Conservation (phyloP, 2,797 vertebrate species). For the Gobionotothen gibberifrons region DNA sequence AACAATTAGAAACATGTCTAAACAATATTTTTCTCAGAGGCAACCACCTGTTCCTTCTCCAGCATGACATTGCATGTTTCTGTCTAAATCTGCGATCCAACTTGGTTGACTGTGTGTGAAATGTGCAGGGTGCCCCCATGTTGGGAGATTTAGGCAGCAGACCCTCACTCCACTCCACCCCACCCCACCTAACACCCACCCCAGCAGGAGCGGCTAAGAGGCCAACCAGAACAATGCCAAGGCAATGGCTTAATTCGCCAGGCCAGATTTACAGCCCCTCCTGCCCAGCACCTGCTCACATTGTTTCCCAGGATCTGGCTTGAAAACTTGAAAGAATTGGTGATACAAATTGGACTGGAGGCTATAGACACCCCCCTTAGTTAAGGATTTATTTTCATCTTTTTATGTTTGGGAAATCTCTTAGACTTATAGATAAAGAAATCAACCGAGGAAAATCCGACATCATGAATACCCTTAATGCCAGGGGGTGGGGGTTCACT, state of each 20-base stretch:
- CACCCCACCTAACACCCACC: constrained; percentile 46
- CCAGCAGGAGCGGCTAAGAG: constrained; percentile 71
- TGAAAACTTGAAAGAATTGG: constrained; percentile 60
- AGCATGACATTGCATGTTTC: not conserved
- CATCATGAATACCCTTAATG: constrained; percentile 49
- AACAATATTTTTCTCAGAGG: not conserved
- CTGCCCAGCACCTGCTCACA: constrained; percentile 77
- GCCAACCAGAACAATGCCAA: constrained; percentile 75
- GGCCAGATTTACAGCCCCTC: constrained; percentile 80
- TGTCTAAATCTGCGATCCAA: constrained; percentile 28
- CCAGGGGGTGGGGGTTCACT: constrained; percentile 9
- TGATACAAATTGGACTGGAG: constrained; percentile 62
- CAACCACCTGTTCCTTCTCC: not conserved
- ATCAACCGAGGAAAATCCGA: constrained; percentile 60
- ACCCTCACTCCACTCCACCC: constrained; percentile 28
- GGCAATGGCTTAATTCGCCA: constrained; percentile 78
- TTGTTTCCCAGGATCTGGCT: constrained; percentile 77
- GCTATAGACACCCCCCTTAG: constrained; percentile 20
- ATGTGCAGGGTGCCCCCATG: constrained; percentile 54
- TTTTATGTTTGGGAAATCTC: constrained; percentile 65
- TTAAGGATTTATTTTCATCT: constrained; percentile 40
- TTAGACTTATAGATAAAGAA: constrained; percentile 64
- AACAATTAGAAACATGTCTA: constrained; percentile 1
- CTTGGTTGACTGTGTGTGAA: constrained; percentile 57
- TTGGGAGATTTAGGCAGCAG: constrained; percentile 63